A percentile compares a stretch with the other conserved stretches of the same genome.
Evolutionary conservation across 2,797 vertebrate genomes (phyloP).

Genomic region (Tokudaia tokunoshimensis): DNA sequence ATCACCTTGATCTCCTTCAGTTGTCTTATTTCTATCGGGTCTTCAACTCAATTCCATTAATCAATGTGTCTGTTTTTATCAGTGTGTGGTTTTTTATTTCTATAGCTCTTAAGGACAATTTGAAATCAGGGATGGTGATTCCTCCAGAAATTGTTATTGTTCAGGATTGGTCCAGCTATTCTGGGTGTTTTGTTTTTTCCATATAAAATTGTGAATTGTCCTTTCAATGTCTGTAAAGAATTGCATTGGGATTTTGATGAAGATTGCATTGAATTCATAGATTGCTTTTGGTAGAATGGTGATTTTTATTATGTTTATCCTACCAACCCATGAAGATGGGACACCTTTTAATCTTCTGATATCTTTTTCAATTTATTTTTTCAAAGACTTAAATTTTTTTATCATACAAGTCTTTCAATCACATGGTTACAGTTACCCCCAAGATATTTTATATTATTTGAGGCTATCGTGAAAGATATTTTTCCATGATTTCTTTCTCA

Average conservation of each 20-base stretch:
- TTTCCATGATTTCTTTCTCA: background rate
- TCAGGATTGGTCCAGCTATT: background rate
- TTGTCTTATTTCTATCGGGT: background rate
- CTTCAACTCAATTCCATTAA: background rate
- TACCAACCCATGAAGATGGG: background rate
- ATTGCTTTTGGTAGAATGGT: background rate
- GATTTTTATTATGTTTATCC: background rate
- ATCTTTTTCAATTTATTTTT: background rate
- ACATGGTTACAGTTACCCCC: background rate
- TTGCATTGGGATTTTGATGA: background rate
- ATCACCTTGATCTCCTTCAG: background rate
- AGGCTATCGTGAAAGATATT: background rate
- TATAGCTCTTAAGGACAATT: background rate
- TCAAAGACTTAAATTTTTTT: background rate
- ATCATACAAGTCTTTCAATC: background rate
- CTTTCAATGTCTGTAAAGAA: background rate
- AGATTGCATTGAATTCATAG: background rate
- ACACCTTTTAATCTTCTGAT: background rate
- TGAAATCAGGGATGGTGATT: background rate
- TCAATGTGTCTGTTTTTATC: background rate
- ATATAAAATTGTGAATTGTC: background rate
- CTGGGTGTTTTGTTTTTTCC: background rate
- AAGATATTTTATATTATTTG: background rate
- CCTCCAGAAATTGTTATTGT: background rate
- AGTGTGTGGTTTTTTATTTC: background rate